Evolutionary conservation across 2,797 vertebrate genomes (phyloP).

Genomic region (Lacerta viridis): DNA sequence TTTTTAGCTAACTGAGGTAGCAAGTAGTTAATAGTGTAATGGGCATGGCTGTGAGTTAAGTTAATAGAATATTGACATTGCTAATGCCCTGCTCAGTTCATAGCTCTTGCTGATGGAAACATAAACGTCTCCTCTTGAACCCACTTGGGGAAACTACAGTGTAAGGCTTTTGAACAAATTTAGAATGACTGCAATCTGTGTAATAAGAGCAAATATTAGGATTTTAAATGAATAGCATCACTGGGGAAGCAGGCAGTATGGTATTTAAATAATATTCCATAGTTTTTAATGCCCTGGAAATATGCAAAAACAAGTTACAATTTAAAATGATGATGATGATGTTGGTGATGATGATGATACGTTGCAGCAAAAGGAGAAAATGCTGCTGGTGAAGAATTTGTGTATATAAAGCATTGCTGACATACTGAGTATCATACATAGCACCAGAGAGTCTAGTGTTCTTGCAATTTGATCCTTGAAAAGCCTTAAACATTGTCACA

Average conservation of each 20-base stretch:
- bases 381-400: background rate
- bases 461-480: background rate
- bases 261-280: background rate
- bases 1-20: background rate
- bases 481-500: background rate
- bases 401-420: slow-evolving; percentile 1
- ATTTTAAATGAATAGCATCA: slow-evolving; percentile 8
- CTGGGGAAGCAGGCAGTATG: background rate
- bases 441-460: background rate
- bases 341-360: background rate
- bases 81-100: slow-evolving; percentile 10
- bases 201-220: slow-evolving; percentile 26
- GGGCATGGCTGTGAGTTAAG: background rate
- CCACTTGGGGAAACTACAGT: background rate
- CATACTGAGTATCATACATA: background rate
- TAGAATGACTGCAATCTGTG: slow-evolving; percentile 5
- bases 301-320: background rate
- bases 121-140: slow-evolving; percentile 10
- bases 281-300: background rate
- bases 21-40: background rate
- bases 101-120: slow-evolving; percentile 3
- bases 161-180: background rate
- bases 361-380: background rate
- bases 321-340: background rate
- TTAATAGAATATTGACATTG: background rate